A percentile compares a stretch with the other conserved stretches of the same genome.
Conservation (phyloP, 2,888 invertebrate genomes). For the Rotaria macrura region DNA sequence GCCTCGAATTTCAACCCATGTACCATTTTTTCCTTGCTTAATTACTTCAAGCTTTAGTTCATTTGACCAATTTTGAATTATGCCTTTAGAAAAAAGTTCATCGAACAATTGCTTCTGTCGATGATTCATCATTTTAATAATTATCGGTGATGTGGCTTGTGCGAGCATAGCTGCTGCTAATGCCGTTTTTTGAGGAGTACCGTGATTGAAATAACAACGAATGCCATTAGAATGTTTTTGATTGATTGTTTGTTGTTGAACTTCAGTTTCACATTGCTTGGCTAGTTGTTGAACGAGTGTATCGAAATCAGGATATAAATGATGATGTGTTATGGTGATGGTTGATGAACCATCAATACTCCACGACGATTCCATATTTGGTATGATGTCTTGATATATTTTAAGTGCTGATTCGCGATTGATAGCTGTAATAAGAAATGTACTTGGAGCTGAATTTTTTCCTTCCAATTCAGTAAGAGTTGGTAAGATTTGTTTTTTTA, state of each 20-base stretch:
- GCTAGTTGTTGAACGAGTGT: not conserved
- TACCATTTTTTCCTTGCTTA: not conserved
- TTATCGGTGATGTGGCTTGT: not conserved
- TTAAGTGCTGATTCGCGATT: not conserved
- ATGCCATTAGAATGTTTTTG: not conserved
- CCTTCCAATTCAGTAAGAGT: not conserved
- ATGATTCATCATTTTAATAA: not conserved
- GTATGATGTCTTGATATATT: not conserved
- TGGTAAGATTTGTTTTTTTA: not conserved
- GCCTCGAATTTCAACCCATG: not conserved
- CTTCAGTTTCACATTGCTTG: not conserved
- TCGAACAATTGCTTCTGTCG: not conserved
- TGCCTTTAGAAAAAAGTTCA: not conserved
- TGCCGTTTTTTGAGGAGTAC: not conserved
- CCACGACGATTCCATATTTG: not conserved
- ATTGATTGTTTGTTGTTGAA: not conserved
- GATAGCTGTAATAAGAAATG: not conserved
- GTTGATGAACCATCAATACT: not conserved
- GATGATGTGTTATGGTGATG: not conserved
- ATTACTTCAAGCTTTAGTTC: not conserved
- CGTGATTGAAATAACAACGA: not conserved
- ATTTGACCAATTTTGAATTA: not conserved
- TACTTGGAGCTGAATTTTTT: not conserved
- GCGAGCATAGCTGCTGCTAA: constrained; percentile 6
- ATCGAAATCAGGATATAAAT: not conserved